phyloP scores from a whole-genome alignment of 2,113 vertebrate species.

The Penelope pileata region DNA sequence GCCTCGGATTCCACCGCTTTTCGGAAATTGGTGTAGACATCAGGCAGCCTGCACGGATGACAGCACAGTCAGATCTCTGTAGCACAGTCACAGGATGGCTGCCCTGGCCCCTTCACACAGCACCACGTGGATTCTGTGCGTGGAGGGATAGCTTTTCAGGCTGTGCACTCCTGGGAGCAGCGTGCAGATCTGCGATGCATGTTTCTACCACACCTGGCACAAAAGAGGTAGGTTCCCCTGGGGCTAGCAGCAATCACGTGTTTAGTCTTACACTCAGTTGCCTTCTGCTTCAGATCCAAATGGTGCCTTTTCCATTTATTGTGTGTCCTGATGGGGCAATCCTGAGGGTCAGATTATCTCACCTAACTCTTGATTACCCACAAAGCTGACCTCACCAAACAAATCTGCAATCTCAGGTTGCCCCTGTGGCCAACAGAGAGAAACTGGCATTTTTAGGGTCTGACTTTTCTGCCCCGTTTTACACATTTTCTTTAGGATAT shows the following conservation, averaged over 20 bases:
- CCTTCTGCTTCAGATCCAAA: conserved; percentile 7
- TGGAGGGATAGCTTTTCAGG: neutral
- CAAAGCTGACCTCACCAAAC: neutral
- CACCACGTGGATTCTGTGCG: neutral
- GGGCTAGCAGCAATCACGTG: neutral
- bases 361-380: neutral
- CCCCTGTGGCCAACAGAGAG: neutral
- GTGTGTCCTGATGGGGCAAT: neutral
- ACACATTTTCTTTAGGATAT: neutral
- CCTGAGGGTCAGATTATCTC: neutral
- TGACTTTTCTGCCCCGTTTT: neutral
- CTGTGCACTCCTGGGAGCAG: neutral
- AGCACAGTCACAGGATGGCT: rapidly evolving
- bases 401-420: neutral
- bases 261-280: neutral
- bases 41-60: conserved; percentile 75
- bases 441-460: neutral
- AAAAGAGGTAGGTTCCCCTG: rapidly evolving
- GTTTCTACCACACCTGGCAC: neutral
- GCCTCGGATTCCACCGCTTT: conserved; percentile 75
- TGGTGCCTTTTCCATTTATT: neutral
- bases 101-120: neutral
- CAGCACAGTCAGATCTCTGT: rapidly evolving
- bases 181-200: neutral
- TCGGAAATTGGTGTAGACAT: conserved; percentile 86